Conservation (phyloP, 2,797 vertebrate species). For the Rhabdophis nuchalis region DNA sequence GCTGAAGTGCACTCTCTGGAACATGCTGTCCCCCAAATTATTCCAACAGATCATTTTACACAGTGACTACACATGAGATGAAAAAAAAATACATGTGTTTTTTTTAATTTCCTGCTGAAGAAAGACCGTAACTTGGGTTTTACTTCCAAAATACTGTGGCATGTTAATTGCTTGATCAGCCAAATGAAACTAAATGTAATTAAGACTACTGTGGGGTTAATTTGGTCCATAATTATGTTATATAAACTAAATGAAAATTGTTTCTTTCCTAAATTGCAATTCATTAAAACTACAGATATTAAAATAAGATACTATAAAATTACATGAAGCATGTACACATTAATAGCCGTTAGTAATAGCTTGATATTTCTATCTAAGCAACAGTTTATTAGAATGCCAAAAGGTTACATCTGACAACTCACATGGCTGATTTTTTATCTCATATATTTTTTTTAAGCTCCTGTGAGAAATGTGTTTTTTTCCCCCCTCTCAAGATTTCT, state of each 20-base stretch:
- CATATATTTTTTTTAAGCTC: conserved; percentile 40
- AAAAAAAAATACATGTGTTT: conserved; percentile 68
- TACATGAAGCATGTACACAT: conserved; percentile 94
- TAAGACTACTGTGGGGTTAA: conserved; percentile 97
- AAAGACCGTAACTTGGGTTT: conserved; percentile 73
- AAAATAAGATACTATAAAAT: conserved; percentile 92
- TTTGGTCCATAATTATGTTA: conserved; percentile 98
- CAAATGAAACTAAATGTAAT: conserved; percentile 98
- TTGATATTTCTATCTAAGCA: conserved; percentile 83
- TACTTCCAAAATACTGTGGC: conserved; percentile 80
- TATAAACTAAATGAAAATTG: conserved; percentile 92
- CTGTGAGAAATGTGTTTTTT: conserved; percentile 60
- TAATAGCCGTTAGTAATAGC: conserved; percentile 83
- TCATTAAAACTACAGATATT: conserved; percentile 97
- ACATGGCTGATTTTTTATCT: conserved; percentile 75
- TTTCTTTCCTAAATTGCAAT: conserved; percentile 97
- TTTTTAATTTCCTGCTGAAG: conserved; percentile 46
- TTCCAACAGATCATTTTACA: conserved; percentile 64
- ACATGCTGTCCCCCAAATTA: conserved; percentile 21
- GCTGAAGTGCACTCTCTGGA: conserved; percentile 38
- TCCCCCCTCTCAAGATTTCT: conserved; percentile 8
- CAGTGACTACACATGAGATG: conserved; percentile 63
- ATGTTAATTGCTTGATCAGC: conserved; percentile 87
- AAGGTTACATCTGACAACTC: conserved; percentile 80
- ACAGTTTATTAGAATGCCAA: conserved; percentile 80